These are phyloP conservation scores for Eidolon dupreanum DNA, from an alignment of 2,797 vertebrate genomes.

Conservation along the genomic window DNA sequence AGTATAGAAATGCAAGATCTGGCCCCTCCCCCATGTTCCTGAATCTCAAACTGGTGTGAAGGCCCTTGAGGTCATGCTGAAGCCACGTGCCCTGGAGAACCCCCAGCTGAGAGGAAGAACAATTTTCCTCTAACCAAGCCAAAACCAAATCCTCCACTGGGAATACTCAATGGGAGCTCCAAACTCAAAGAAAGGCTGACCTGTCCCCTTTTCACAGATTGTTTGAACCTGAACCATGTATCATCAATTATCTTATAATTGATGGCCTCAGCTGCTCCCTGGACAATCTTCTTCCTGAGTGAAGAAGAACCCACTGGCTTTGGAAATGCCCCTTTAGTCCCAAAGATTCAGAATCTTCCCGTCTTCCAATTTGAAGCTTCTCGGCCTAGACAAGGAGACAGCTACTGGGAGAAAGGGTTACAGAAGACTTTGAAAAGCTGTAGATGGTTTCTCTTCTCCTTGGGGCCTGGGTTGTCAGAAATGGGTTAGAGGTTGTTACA, in stretches of 20 bases:
- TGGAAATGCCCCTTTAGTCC: neutral
- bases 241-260: neutral
- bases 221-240: neutral
- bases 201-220: neutral
- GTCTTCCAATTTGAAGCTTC: neutral
- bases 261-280: neutral
- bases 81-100: neutral
- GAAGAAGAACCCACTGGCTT: neutral
- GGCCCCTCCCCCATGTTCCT: too few relatives aligned
- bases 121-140: neutral
- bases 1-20: too few relatives aligned
- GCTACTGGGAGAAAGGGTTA: neutral
- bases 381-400: neutral
- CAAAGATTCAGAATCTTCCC: neutral
- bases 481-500: neutral
- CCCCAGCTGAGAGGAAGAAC: neutral
- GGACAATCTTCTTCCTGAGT: neutral
- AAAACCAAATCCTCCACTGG: neutral
- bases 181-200: neutral
- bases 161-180: neutral
- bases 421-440: neutral
- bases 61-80: neutral
- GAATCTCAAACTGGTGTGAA: too few relatives aligned
- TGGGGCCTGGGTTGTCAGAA: neutral
- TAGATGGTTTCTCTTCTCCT: neutral